phyloP scores from a whole-genome alignment of 2,797 vertebrate species.

The Bucorvus abyssinicus region DNA sequence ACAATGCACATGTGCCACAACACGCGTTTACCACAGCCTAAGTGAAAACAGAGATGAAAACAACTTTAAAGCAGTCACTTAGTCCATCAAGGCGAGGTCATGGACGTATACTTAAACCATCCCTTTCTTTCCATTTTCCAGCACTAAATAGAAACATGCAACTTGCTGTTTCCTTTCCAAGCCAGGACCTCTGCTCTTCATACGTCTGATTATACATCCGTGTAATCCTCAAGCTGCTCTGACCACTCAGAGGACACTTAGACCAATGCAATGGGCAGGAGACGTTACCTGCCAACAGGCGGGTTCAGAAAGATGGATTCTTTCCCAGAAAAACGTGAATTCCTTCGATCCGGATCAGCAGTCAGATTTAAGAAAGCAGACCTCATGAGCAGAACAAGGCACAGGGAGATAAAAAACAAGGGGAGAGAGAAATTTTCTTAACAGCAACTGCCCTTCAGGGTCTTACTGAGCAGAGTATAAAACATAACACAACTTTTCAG shows the following conservation, averaged over 20 bases:
- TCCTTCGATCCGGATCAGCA: background rate
- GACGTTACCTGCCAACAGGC: background rate
- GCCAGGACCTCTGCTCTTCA: background rate
- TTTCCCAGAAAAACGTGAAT: background rate
- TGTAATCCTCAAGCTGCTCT: background rate
- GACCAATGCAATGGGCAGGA: background rate
- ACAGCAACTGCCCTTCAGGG: background rate
- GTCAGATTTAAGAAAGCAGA: background rate
- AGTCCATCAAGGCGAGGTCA: background rate
- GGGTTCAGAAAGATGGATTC: background rate
- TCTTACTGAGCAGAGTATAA: background rate
- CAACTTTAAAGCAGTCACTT: background rate
- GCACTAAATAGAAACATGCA: background rate
- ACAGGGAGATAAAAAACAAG: background rate
- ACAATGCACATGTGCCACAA: background rate
- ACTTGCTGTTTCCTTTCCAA: background rate
- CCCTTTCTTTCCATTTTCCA: background rate
- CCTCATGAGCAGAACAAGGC: background rate
- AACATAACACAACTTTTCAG: background rate
- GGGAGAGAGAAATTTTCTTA: background rate
- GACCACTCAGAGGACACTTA: background rate
- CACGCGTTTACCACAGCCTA: background rate
- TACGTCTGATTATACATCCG: background rate
- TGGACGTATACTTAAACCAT: fast-evolving
- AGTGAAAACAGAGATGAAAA: background rate